Evolutionary conservation across 2,888 invertebrate genomes (phyloP).

Genomic region (Sylvicola fuscatus): DNA sequence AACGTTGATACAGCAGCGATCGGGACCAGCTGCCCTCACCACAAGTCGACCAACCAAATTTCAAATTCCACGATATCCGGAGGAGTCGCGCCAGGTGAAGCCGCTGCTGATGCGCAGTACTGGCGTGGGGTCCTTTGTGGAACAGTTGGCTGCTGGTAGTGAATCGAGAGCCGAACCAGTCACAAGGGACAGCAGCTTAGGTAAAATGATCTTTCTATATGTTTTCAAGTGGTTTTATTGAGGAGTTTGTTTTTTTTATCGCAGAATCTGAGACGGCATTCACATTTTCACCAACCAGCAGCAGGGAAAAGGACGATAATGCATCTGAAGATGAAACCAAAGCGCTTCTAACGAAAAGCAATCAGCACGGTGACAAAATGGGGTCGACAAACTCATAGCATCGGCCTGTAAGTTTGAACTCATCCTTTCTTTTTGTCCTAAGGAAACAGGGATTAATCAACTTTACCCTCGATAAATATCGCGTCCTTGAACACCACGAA

Average conservation of each 20-base stretch:
- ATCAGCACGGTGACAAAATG: no score
- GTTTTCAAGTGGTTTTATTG: not conserved
- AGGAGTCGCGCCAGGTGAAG: conserved; percentile 14
- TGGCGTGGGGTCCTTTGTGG: conserved; percentile 12
- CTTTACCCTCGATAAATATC: no score
- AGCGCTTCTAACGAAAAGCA: no score
- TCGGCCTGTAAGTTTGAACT: no score
- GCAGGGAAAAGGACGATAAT: no score
- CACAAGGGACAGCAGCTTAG: conserved; percentile 24
- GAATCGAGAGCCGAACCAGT: conserved; percentile 10
- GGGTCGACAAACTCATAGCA: no score
- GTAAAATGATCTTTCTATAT: conserved; percentile 12
- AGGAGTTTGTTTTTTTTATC: conserved; percentile 1
- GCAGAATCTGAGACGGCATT: conserved; percentile 26
- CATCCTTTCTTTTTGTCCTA: no score
- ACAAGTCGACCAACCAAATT: conserved; percentile 19
- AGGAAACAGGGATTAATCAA: no score
- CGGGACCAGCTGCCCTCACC: conserved; percentile 22
- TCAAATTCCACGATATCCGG: conserved; percentile 24
- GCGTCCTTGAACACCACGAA: no score
- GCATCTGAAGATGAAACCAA: no score
- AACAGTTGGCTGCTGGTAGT: conserved; percentile 8
- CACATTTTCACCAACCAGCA: conserved; percentile 6
- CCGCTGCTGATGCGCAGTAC: conserved; percentile 8
- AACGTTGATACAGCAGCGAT: conserved; percentile 24